Evolutionary conservation across 2,797 vertebrate species (phyloP).

Genomic region (Notolepis coatsorum): DNA sequence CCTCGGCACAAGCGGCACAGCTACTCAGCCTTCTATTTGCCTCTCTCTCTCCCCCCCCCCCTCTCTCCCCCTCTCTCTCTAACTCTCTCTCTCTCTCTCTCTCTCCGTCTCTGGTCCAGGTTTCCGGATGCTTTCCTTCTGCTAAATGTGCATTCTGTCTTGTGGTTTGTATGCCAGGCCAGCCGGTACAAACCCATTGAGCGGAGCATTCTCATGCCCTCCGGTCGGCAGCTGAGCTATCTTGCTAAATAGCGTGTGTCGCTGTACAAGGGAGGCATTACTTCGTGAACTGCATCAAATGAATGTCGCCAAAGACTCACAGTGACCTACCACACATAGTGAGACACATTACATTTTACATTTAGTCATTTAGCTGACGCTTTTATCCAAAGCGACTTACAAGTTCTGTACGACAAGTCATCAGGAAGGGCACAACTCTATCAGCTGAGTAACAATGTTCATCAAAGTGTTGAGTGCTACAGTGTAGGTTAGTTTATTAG

Average conservation of each 20-base stretch:
- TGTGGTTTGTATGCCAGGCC: slow-evolving; percentile 56
- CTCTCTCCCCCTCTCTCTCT: slow-evolving; percentile 61
- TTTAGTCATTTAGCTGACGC: slow-evolving; percentile 3
- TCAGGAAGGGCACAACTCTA: too few relatives aligned
- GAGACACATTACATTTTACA: slow-evolving; percentile 29
- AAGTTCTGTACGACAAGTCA: too few relatives aligned
- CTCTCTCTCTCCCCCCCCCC: slow-evolving; percentile 49
- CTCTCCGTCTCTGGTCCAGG: slow-evolving; percentile 62
- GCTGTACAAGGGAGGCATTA: slow-evolving; percentile 58
- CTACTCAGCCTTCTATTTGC: slow-evolving; percentile 67
- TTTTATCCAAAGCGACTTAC: too few relatives aligned
- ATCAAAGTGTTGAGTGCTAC: too few relatives aligned
- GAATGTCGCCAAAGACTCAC: slow-evolving; percentile 46
- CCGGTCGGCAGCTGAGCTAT: slow-evolving; percentile 68
- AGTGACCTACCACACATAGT: slow-evolving; percentile 21
- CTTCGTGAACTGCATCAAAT: slow-evolving; percentile 63
- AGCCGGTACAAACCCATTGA: slow-evolving; percentile 66
- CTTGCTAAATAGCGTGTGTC: slow-evolving; percentile 69
- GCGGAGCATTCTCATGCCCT: slow-evolving; percentile 68
- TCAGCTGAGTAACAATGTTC: too few relatives aligned
- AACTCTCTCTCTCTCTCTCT: slow-evolving; percentile 48
- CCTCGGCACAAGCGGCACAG: slow-evolving; percentile 70
- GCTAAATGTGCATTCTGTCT: slow-evolving; percentile 68
- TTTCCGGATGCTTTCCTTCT: slow-evolving; percentile 71
- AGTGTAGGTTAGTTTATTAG: too few relatives aligned